Evolutionary conservation across 2,888 invertebrate genomes (phyloP).

Genomic region (Clepsis dumicolana): DNA sequence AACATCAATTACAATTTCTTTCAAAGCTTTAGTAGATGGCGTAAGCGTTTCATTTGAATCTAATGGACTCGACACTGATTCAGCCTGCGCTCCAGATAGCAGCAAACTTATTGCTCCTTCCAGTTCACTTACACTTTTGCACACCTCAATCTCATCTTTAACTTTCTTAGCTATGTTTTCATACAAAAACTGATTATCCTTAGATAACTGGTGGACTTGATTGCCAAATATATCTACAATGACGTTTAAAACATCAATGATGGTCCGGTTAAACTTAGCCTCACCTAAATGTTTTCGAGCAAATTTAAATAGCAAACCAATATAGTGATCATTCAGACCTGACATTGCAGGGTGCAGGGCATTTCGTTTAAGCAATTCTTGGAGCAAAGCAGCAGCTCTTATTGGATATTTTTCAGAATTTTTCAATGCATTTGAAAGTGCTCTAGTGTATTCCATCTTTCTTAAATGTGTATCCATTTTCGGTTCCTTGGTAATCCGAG

Average conservation of each 20-base stretch:
- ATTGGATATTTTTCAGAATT: slow-evolving; percentile 89
- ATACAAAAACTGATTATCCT: slow-evolving; percentile 87
- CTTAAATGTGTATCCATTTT: slow-evolving; percentile 90
- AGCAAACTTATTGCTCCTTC: slow-evolving; percentile 90
- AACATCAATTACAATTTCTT: slow-evolving; percentile 86
- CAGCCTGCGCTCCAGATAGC: slow-evolving; percentile 86
- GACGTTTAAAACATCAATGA: slow-evolving; percentile 91
- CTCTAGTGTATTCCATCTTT: slow-evolving; percentile 93
- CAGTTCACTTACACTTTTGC: slow-evolving; percentile 87
- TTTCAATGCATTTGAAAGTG: slow-evolving; percentile 90
- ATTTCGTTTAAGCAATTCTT: slow-evolving; percentile 94
- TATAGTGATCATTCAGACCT: slow-evolving; percentile 89
- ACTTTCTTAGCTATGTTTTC: slow-evolving; percentile 87
- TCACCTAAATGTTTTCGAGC: slow-evolving; percentile 91
- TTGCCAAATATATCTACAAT: slow-evolving; percentile 92
- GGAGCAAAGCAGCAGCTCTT: slow-evolving; percentile 92
- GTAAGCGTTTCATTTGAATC: slow-evolving; percentile 66
- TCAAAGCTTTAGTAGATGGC: slow-evolving; percentile 80
- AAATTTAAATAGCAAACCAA: slow-evolving; percentile 90
- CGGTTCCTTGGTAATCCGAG: slow-evolving; percentile 70
- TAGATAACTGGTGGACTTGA: slow-evolving; percentile 87
- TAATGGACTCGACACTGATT: slow-evolving; percentile 65
- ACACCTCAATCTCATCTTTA: slow-evolving; percentile 89
- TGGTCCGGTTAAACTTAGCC: slow-evolving; percentile 89
- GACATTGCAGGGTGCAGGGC: slow-evolving; percentile 91